A percentile compares a stretch with the other conserved stretches of the same genome.
Conservation (phyloP, 2,113 vertebrate genomes). For the Sceloporus undulatus region DNA sequence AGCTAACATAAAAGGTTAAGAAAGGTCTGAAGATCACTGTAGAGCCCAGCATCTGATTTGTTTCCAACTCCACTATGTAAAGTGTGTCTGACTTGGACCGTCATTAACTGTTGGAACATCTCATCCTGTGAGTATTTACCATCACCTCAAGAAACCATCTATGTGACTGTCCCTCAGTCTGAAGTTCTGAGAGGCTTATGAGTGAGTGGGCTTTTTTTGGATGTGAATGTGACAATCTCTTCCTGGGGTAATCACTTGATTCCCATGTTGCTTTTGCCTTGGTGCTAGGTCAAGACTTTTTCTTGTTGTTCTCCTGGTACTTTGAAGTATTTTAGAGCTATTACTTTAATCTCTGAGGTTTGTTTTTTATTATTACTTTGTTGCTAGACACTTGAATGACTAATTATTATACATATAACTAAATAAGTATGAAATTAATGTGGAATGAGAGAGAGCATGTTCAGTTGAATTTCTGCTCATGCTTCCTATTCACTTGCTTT, state of each 20-base stretch:
- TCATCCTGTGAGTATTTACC: background rate
- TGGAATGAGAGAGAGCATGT: background rate
- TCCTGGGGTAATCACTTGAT: background rate
- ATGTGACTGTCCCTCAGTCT: background rate
- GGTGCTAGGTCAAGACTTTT: background rate
- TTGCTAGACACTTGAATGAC: background rate
- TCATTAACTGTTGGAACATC: background rate
- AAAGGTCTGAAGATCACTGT: background rate
- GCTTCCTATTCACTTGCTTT: slow-evolving; percentile 40
- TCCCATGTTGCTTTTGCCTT: no score
- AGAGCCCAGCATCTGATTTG: no score
- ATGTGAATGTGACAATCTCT: background rate
- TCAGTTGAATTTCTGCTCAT: slow-evolving; percentile 26
- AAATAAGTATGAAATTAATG: background rate
- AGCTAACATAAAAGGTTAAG: background rate
- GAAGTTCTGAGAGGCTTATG: background rate
- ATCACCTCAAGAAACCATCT: background rate
- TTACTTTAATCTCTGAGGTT: background rate
- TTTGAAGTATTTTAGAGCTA: no score
- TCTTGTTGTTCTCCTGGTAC: background rate
- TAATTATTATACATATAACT: background rate
- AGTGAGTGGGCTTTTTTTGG: background rate
- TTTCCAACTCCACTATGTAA: background rate
- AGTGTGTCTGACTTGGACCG: background rate
- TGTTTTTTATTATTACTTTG: background rate